These are phyloP conservation scores for Calosoma granatense DNA, from an alignment of 1,140 invertebrate genomes.

Conservation along the genomic window DNA sequence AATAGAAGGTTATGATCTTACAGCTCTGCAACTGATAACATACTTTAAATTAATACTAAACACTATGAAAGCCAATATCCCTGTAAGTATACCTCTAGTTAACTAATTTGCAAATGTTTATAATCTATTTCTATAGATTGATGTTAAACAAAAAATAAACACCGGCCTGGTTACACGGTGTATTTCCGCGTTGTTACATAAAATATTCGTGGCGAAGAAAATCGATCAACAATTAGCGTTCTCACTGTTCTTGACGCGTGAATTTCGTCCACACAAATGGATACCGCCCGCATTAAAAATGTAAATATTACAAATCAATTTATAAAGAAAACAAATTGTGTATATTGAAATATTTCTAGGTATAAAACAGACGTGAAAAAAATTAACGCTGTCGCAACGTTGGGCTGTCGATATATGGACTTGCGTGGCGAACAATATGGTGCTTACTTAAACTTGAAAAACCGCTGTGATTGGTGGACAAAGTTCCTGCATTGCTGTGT, in stretches of 20 bases:
- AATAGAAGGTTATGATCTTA: neutral
- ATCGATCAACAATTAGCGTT: conserved; percentile 3
- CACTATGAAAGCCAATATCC: too few relatives aligned
- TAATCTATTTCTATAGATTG: neutral
- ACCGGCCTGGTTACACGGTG: neutral
- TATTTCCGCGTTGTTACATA: neutral
- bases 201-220: neutral
- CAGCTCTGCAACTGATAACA: neutral
- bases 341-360: neutral
- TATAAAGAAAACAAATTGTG: neutral
- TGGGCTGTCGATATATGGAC: conserved; percentile 14
- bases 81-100: too few relatives aligned
- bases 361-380: conserved; percentile 21
- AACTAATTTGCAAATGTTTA: too few relatives aligned
- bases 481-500: conserved; percentile 16
- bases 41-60: too few relatives aligned
- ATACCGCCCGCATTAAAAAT: neutral
- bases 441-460: conserved; percentile 9
- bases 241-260: neutral
- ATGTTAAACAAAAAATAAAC: neutral
- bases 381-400: conserved; percentile 16
- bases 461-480: conserved; percentile 23
- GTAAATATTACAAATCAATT: neutral
- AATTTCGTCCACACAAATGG: neutral
- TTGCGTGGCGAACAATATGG: neutral